phyloP scores from a whole-genome alignment of 2,797 vertebrate genomes.

The Otus scops region DNA sequence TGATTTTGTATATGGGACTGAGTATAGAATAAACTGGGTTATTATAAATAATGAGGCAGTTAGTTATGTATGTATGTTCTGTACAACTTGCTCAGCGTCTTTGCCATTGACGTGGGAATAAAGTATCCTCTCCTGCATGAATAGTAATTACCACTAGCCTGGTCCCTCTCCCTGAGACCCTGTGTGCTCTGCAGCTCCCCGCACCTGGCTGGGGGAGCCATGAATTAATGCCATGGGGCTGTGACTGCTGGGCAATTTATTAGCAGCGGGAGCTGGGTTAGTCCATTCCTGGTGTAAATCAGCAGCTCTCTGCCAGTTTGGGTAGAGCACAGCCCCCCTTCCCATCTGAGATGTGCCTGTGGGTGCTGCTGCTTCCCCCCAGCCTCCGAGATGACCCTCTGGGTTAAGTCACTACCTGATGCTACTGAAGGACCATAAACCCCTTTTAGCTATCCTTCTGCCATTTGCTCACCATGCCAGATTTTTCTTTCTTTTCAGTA shows the following conservation, averaged over 20 bases:
- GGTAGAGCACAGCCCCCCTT: background rate
- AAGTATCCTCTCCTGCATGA: background rate
- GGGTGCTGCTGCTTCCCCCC: background rate
- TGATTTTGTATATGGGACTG: background rate
- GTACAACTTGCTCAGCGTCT: background rate
- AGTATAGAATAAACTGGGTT: background rate
- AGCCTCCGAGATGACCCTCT: background rate
- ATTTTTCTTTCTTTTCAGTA: background rate
- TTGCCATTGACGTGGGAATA: background rate
- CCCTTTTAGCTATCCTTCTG: background rate
- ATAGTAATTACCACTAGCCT: background rate
- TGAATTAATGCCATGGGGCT: background rate
- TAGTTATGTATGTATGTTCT: background rate
- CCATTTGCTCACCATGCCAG: background rate
- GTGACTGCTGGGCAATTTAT: background rate
- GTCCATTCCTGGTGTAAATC: background rate
- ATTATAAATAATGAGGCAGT: slow-evolving; percentile 28
- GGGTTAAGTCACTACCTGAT: background rate
- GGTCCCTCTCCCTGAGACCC: background rate
- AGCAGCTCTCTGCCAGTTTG: background rate
- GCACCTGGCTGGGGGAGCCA: background rate
- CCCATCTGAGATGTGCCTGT: accelerated
- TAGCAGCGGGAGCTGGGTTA: background rate
- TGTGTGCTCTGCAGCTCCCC: background rate
- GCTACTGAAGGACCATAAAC: background rate